A percentile compares a stretch with the other conserved stretches of the same genome.
phyloP scores from a whole-genome alignment of 2,797 vertebrate genomes.

The Falco biarmicus region DNA sequence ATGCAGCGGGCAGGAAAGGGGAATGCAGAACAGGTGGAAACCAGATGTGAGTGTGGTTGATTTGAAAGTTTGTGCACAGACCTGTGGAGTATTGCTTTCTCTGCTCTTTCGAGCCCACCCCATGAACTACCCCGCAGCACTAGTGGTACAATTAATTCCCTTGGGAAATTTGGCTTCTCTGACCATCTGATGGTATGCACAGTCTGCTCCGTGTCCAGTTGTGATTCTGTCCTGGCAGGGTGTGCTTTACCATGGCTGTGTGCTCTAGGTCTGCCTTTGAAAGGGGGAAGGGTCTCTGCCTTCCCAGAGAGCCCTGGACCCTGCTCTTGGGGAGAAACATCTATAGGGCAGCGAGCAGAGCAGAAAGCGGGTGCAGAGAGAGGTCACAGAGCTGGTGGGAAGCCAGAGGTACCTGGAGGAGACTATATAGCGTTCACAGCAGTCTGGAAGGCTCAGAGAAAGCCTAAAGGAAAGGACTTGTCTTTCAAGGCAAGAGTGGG shows the following conservation, averaged over 20 bases:
- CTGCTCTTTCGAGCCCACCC: not conserved
- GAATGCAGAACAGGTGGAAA: not conserved
- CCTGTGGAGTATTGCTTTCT: not conserved
- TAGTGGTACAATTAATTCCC: not conserved
- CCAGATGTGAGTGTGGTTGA: not conserved
- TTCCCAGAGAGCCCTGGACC: not conserved
- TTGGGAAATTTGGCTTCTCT: not conserved
- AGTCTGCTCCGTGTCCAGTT: not conserved
- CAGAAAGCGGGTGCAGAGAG: not conserved
- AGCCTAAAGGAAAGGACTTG: not conserved
- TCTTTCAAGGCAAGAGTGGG: not conserved
- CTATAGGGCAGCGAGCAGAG: not conserved
- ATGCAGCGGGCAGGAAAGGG: not conserved
- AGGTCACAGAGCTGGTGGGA: not conserved
- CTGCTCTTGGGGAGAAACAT: not conserved
- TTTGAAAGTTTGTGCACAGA: not conserved
- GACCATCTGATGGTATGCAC: accelerated
- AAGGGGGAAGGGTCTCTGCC: not conserved
- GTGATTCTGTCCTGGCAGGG: not conserved
- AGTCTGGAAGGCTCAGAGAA: not conserved
- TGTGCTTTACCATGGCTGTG: not conserved
- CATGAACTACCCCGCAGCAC: not conserved
- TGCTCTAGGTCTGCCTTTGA: not conserved
- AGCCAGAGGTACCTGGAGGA: not conserved
- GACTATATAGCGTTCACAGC: not conserved